Evolutionary conservation across 1,140 invertebrate species (phyloP).

Genomic region (Delia radicum): DNA sequence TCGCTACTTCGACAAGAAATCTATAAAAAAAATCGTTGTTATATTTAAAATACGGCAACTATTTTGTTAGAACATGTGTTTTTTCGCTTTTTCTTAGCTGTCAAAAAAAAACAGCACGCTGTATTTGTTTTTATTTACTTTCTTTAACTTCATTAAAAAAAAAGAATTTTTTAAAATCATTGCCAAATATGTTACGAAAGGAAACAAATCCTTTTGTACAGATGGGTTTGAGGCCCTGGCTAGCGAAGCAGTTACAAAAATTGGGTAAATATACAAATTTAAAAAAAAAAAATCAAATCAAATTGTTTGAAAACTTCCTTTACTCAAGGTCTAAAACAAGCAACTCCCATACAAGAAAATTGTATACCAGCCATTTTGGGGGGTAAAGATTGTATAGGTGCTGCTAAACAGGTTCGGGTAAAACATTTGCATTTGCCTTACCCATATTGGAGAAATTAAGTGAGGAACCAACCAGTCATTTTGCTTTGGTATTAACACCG

Average conservation of each 20-base stretch:
- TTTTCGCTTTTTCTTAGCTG: neutral
- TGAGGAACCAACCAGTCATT: constrained; percentile 92
- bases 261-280: constrained; percentile 35
- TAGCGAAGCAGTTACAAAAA: constrained; percentile 48
- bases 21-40: neutral
- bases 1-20: neutral
- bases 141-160: neutral
- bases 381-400: constrained; percentile 89
- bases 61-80: neutral
- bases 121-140: neutral
- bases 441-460: constrained; percentile 91
- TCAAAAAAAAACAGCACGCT: neutral
- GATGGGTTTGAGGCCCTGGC: constrained; percentile 45
- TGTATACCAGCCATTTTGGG: constrained; percentile 80
- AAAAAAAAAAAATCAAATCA: neutral
- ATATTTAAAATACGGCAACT: neutral
- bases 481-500: constrained; percentile 92
- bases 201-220: constrained; percentile 42
- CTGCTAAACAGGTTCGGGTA: constrained; percentile 96
- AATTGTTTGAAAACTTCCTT: neutral
- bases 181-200: constrained; percentile 26
- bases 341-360: constrained; percentile 82
- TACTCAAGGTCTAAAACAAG: constrained; percentile 70
- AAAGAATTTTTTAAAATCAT: neutral
- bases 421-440: constrained; percentile 94